Evolutionary conservation across 2,888 invertebrate species (phyloP).

Genomic region (Drosophila nr. perissopoda): DNA sequence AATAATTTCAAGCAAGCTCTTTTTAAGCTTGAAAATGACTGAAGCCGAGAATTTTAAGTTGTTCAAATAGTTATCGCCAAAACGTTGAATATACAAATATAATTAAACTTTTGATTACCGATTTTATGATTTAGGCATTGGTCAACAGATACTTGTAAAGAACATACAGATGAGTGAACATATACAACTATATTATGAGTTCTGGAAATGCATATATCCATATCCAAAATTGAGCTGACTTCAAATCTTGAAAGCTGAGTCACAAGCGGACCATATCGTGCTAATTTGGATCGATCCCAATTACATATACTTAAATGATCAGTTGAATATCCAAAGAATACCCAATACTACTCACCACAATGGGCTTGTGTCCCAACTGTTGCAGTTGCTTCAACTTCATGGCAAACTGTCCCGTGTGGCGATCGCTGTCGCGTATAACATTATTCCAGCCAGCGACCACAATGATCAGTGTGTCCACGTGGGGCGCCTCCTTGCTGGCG

Average conservation of each 20-base stretch:
- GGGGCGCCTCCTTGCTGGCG: conserved; percentile 46
- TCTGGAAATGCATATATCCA: background rate
- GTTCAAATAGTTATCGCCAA: background rate
- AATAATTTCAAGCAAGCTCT: background rate
- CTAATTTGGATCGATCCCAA: background rate
- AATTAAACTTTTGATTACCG: background rate
- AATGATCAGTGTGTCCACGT: conserved; percentile 86
- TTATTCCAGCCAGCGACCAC: conserved; percentile 88
- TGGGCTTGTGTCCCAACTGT: conserved; percentile 87
- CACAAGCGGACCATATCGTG: background rate
- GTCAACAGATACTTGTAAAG: background rate
- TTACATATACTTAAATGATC: background rate
- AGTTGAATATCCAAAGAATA: background rate
- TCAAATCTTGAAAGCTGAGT: background rate
- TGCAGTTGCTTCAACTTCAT: conserved; percentile 88
- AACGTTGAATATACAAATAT: background rate
- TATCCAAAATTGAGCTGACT: background rate
- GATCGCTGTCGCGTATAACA: conserved; percentile 85
- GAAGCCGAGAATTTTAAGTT: background rate
- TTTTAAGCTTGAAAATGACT: background rate
- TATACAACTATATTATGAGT: background rate
- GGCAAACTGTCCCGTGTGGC: conserved; percentile 87
- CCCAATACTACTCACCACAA: conserved; percentile 84
- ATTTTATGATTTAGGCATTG: background rate
- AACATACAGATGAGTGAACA: background rate